Conservation (phyloP, 2,888 invertebrate genomes). For the Athalia circularis region DNA sequence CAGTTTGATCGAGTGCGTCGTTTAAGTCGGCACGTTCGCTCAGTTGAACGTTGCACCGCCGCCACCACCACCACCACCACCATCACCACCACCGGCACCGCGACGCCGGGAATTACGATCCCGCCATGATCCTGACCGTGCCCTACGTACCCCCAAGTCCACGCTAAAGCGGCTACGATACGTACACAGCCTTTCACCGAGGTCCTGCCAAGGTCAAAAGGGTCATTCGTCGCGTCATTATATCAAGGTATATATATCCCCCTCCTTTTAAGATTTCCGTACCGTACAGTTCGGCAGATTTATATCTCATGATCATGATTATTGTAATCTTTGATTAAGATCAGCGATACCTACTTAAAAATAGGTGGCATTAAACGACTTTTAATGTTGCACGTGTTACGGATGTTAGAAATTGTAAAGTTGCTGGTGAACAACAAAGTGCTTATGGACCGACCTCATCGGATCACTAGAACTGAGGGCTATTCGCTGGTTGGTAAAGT, state of each 20-base stretch:
- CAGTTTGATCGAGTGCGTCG: conserved; percentile 41
- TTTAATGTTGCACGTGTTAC: too few relatives aligned
- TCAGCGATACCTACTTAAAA: too few relatives aligned
- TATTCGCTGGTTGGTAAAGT: background rate
- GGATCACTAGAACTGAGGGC: too few relatives aligned
- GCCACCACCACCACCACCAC: background rate
- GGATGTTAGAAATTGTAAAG: too few relatives aligned
- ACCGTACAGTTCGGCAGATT: background rate
- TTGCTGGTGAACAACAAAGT: too few relatives aligned
- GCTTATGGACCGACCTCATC: too few relatives aligned
- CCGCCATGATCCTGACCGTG: conserved; percentile 10
- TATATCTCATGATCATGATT: too few relatives aligned
- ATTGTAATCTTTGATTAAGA: too few relatives aligned
- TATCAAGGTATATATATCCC: background rate
- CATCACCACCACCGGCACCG: background rate
- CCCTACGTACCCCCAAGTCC: background rate
- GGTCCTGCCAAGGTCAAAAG: conserved; percentile 3
- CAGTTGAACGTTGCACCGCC: conserved; percentile 1
- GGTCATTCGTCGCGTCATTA: conserved; percentile 23
- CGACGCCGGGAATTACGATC: background rate
- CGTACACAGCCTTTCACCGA: conserved; percentile 7
- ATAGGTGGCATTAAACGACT: too few relatives aligned
- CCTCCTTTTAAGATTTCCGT: background rate
- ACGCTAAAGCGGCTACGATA: background rate
- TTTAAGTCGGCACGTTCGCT: conserved; percentile 34